These are phyloP conservation scores for Sebastolobus alascanus DNA, from an alignment of 2,797 vertebrate genomes.

Conservation along the genomic window DNA sequence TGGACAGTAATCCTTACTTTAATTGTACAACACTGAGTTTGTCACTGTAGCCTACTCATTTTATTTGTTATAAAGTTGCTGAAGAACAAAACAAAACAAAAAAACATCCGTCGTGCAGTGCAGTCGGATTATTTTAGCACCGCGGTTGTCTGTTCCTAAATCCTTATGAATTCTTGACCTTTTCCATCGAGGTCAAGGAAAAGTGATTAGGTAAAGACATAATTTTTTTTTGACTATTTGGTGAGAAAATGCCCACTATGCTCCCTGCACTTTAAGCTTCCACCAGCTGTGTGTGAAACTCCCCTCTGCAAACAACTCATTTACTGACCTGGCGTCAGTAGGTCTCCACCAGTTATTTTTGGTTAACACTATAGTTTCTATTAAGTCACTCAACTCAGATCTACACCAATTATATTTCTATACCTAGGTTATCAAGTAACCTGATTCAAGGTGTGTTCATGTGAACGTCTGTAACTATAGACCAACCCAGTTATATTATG, in stretches of 20 bases:
- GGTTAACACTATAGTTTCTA: neutral
- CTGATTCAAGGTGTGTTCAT: neutral
- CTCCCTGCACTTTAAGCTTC: neutral
- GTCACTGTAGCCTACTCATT: neutral
- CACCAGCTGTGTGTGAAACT: neutral
- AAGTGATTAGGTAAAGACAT: neutral
- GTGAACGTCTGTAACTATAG: neutral
- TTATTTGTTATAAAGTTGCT: neutral
- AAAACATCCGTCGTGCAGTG: neutral
- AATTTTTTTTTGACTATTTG: neutral
- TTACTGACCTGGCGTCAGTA: neutral
- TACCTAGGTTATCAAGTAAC: constrained; percentile 4
- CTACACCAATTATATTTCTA: neutral
- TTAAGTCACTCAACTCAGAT: neutral
- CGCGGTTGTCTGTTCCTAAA: neutral
- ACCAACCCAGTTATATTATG: neutral
- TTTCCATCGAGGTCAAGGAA: neutral
- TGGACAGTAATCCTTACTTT: too few relatives aligned
- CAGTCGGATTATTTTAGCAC: neutral
- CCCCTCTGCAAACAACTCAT: neutral
- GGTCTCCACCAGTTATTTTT: neutral
- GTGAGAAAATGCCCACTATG: neutral
- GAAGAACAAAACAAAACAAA: neutral
- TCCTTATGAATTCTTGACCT: neutral
- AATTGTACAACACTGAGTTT: too few relatives aligned